Evolutionary conservation across 2,888 invertebrate species (phyloP).

Genomic region (Iphiclides podalirius): DNA sequence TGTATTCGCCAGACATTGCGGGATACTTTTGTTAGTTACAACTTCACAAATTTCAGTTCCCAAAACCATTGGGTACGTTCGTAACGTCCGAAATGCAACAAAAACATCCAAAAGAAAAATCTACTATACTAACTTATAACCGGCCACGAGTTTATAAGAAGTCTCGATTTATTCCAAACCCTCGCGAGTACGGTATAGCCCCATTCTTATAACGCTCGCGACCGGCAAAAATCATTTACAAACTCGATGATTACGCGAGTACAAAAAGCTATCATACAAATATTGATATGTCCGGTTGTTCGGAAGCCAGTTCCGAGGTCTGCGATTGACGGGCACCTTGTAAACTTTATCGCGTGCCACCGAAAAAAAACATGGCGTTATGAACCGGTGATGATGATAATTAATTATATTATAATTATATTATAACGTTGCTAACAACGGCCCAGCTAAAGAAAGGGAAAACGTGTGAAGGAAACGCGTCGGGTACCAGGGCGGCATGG

Average conservation of each 20-base stretch:
- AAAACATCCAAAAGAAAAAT: constrained; percentile 58
- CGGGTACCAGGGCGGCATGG: constrained; percentile 25
- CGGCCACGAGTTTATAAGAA: constrained; percentile 52
- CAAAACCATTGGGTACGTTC: constrained; percentile 40
- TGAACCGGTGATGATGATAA: too few species aligned
- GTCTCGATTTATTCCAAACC: constrained; percentile 8
- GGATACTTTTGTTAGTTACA: constrained; percentile 35
- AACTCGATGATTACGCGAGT: constrained; percentile 72
- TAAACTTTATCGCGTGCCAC: too few species aligned
- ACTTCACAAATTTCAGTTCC: constrained; percentile 44
- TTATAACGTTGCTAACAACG: too few species aligned
- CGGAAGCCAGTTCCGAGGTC: constrained; percentile 35
- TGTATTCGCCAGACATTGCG: constrained; percentile 26
- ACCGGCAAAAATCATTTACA: constrained; percentile 62
- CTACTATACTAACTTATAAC: constrained; percentile 55
- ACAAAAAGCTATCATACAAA: constrained; percentile 69
- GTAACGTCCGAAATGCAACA: constrained; percentile 49
- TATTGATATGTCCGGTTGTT: constrained; percentile 41
- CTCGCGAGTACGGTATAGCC: too few species aligned
- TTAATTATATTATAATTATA: too few species aligned
- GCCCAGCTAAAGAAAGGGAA: too few species aligned
- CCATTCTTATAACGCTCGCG: constrained; percentile 52
- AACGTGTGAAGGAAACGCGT: too few species aligned
- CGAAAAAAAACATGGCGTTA: too few species aligned
- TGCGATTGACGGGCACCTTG: too few species aligned